These are phyloP conservation scores for Clanis bilineata DNA, from an alignment of 2,888 invertebrate species.

Conservation along the genomic window DNA sequence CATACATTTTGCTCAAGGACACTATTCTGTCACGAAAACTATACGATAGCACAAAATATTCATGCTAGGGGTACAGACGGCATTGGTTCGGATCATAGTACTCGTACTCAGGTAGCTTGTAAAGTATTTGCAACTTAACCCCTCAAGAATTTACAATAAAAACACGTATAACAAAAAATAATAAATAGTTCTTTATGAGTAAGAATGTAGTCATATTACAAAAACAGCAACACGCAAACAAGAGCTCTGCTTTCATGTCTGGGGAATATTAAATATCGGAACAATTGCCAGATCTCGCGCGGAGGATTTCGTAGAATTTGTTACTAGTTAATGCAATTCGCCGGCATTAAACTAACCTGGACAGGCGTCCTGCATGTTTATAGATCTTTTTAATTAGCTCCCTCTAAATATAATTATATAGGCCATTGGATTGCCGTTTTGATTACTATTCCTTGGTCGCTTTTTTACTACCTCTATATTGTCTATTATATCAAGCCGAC, in stretches of 20 bases:
- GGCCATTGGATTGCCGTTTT: neutral
- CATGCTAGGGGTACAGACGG: too few relatives aligned
- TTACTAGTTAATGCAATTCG: too few relatives aligned
- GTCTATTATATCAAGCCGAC: too few relatives aligned
- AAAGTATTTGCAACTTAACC: too few relatives aligned
- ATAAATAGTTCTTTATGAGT: neutral
- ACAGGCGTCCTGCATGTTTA: neutral
- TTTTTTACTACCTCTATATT: too few relatives aligned
- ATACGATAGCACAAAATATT: too few relatives aligned
- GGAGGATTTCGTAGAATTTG: neutral
- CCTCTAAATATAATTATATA: slow-evolving; percentile 17
- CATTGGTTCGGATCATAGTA: too few relatives aligned
- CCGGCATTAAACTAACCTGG: neutral
- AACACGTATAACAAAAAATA: neutral
- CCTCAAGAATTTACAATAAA: too few relatives aligned
- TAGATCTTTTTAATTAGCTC: slow-evolving; percentile 4
- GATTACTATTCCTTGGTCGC: too few relatives aligned
- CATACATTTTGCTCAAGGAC: too few relatives aligned
- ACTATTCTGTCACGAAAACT: too few relatives aligned
- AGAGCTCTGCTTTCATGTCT: slow-evolving; percentile 16
- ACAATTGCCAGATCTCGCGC: slow-evolving; percentile 20
- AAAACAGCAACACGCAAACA: neutral
- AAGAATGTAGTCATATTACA: neutral
- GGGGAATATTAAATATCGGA: slow-evolving; percentile 21
- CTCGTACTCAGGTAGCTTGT: too few relatives aligned